Evolutionary conservation across 2,888 invertebrate genomes (phyloP).

Genomic region (Leptopilina syphax): DNA sequence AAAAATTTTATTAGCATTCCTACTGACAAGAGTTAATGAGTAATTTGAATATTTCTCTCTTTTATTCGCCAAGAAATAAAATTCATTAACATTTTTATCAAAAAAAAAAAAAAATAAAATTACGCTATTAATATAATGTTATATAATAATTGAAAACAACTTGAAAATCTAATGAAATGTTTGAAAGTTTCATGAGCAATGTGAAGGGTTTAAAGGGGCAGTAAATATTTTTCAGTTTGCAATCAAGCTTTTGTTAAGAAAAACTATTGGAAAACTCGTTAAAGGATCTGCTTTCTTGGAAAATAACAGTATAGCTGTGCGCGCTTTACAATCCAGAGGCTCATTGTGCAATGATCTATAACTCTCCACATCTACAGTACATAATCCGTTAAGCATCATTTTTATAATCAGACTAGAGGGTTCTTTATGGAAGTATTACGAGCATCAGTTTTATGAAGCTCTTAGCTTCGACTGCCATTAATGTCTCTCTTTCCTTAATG

Average conservation of each 20-base stretch:
- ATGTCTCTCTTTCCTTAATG: constrained; percentile 30
- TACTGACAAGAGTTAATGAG: too few species aligned
- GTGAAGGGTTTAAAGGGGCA: too few species aligned
- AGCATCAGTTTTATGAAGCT: constrained; percentile 36
- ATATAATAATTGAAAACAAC: too few species aligned
- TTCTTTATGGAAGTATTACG: constrained; percentile 27
- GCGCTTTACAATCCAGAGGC: background rate
- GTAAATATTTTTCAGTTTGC: background rate
- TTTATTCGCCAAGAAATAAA: too few species aligned
- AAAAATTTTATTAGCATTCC: too few species aligned
- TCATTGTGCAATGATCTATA: constrained; percentile 20
- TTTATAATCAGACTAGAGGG: constrained; percentile 24
- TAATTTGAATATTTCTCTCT: too few species aligned
- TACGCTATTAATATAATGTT: too few species aligned
- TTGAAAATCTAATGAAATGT: too few species aligned
- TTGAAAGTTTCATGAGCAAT: too few species aligned
- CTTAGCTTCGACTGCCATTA: constrained; percentile 25
- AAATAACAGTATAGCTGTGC: constrained; percentile 3
- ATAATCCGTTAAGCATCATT: constrained; percentile 35
- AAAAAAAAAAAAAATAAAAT: too few species aligned
- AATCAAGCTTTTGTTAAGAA: background rate
- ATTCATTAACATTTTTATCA: too few species aligned
- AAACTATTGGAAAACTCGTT: constrained; percentile 29
- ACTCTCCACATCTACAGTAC: background rate
- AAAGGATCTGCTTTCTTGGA: background rate